phyloP scores from a whole-genome alignment of 2,113 vertebrate species.

The Trematomus loennbergii region DNA sequence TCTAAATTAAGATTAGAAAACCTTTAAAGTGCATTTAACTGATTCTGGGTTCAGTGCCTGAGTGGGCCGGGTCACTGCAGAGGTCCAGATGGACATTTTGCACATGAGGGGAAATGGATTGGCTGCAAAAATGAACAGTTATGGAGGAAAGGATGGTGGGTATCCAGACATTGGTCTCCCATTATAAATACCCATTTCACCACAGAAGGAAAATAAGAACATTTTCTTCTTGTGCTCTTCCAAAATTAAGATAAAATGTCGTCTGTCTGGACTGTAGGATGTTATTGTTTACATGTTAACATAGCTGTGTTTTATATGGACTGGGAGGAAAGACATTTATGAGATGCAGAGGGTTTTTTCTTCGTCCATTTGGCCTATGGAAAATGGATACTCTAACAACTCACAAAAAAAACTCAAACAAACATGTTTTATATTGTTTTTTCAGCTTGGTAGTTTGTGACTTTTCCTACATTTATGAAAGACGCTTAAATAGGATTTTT shows the following conservation, averaged over 20 bases:
- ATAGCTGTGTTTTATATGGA: conserved; percentile 36
- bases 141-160: conserved; percentile 64
- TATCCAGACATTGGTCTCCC: conserved; percentile 68
- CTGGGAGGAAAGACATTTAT: not conserved
- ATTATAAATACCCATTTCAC: conserved; percentile 79
- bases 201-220: conserved; percentile 75
- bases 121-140: conserved; percentile 74
- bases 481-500: not conserved
- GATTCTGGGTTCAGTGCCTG: not conserved
- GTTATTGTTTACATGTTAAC: conserved; percentile 63
- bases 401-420: not conserved
- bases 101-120: conserved; percentile 59
- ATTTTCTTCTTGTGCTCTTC: conserved; percentile 75
- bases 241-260: conserved; percentile 71
- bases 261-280: conserved; percentile 54
- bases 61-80: conserved; percentile 26
- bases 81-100: conserved; percentile 66
- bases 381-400: not conserved
- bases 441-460: not conserved
- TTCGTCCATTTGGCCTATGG: not conserved
- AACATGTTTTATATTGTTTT: not conserved
- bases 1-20: not conserved
- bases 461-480: not conserved
- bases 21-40: too few species aligned
- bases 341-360: not conserved